These are phyloP conservation scores for Tanytarsus gracilentus DNA, from an alignment of 2,888 invertebrate species.

Conservation along the genomic window DNA sequence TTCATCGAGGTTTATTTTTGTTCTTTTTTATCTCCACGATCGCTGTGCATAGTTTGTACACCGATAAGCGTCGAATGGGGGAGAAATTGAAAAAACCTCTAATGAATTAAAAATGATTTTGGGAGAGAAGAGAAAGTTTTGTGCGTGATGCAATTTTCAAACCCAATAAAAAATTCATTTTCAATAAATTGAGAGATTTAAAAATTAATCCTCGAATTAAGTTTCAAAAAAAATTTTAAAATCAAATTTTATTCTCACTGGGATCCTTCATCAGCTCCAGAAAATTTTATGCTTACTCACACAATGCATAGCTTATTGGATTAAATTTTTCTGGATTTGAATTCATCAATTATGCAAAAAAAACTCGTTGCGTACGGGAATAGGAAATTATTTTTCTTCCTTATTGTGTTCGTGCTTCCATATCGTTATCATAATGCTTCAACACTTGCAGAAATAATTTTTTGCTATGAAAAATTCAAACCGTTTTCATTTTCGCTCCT, in stretches of 20 bases:
- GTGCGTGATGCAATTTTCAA: neutral
- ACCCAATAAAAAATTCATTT: neutral
- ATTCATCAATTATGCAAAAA: conserved; percentile 29
- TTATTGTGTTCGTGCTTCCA: conserved; percentile 24
- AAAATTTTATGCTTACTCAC: neutral
- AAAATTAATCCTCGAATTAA: too few relatives aligned
- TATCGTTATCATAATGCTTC: conserved; percentile 19
- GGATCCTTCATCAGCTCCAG: too few relatives aligned
- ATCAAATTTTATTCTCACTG: too few relatives aligned
- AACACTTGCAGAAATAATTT: too few relatives aligned
- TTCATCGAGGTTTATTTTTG: neutral
- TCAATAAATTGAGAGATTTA: too few relatives aligned
- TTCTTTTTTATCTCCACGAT: too few relatives aligned
- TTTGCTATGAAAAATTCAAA: conserved; percentile 23
- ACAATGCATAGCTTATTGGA: neutral
- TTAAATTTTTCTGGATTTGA: conserved; percentile 1
- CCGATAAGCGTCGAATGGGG: neutral
- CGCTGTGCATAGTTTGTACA: too few relatives aligned
- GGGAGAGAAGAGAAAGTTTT: neutral
- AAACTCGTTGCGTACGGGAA: neutral
- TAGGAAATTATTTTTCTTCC: conserved; percentile 21
- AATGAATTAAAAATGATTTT: conserved; percentile 21
- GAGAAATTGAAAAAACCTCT: conserved; percentile 18
- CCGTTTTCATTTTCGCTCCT: conserved; percentile 8
- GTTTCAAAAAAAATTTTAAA: too few relatives aligned